Percentiles rank a stretch among this genome's conserved stretches.
Conservation (phyloP, 2,888 invertebrate genomes). For the Sympetrum striolatum region DNA sequence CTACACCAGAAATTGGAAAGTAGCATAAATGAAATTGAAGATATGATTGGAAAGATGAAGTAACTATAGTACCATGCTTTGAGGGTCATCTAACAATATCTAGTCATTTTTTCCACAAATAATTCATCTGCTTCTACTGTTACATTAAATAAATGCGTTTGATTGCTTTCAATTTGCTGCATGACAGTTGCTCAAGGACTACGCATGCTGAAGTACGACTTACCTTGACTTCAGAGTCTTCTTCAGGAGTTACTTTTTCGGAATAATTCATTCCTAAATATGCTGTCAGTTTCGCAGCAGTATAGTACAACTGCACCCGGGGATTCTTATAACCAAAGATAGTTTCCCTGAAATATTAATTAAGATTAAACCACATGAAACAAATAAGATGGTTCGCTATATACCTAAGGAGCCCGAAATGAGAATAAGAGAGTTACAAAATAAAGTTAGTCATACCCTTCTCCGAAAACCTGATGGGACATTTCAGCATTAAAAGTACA, state of each 20-base stretch:
- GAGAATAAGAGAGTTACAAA: background rate
- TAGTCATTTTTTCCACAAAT: too few relatives aligned
- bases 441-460: conserved; percentile 63
- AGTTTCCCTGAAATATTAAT: conserved; percentile 69
- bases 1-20: too few relatives aligned
- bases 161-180: background rate
- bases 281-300: conserved; percentile 80
- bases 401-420: background rate
- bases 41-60: too few relatives aligned
- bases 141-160: too few relatives aligned
- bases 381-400: conserved; percentile 41
- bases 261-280: conserved; percentile 79
- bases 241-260: conserved; percentile 66
- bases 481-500: conserved; percentile 79
- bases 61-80: background rate
- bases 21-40: too few relatives aligned
- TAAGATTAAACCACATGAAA: background rate
- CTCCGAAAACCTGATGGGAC: conserved; percentile 94
- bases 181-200: background rate
- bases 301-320: conserved; percentile 78
- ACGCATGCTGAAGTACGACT: conserved; percentile 37
- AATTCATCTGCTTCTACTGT: too few relatives aligned
- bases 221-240: conserved; percentile 60
- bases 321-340: conserved; percentile 94
- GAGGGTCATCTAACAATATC: too few relatives aligned